A percentile compares a stretch with the other conserved stretches of the same genome.
Evolutionary conservation across 2,113 vertebrate genomes (phyloP).

Genomic region (Cephalopholis sonnerati): DNA sequence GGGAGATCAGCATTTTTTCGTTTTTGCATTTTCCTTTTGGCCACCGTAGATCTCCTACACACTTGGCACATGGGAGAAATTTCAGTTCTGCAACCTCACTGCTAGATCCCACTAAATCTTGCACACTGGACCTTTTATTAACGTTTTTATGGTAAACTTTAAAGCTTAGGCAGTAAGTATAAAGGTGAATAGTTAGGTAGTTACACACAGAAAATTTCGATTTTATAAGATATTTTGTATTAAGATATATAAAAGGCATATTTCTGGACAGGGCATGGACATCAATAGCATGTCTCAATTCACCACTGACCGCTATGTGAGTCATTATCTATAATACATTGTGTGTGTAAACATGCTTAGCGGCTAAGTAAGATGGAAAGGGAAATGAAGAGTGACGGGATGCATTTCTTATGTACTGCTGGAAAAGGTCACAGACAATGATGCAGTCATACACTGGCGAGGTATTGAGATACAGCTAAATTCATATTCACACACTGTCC

Average conservation of each 20-base stretch:
- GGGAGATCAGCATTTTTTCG: too few species aligned
- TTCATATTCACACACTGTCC: constrained; percentile 9
- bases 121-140: too few species aligned
- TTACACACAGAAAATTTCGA: too few species aligned
- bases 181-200: background rate
- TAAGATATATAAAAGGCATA: background rate
- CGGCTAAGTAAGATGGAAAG: background rate
- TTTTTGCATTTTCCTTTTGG: too few species aligned
- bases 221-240: too few species aligned
- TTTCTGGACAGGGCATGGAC: background rate
- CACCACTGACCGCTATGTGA: background rate
- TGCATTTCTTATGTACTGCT: constrained; percentile 10
- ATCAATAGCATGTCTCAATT: background rate
- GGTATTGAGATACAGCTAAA: constrained; percentile 4
- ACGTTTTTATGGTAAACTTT: background rate
- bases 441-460: background rate
- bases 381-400: background rate
- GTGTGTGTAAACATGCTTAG: background rate
- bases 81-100: too few species aligned
- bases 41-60: too few species aligned
- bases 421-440: constrained; percentile 23
- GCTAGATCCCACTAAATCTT: too few species aligned
- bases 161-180: background rate
- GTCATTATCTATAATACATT: background rate
- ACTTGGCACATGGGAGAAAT: too few species aligned